Conservation (phyloP, 2,888 invertebrate species). For the Agrotis segetum region DNA sequence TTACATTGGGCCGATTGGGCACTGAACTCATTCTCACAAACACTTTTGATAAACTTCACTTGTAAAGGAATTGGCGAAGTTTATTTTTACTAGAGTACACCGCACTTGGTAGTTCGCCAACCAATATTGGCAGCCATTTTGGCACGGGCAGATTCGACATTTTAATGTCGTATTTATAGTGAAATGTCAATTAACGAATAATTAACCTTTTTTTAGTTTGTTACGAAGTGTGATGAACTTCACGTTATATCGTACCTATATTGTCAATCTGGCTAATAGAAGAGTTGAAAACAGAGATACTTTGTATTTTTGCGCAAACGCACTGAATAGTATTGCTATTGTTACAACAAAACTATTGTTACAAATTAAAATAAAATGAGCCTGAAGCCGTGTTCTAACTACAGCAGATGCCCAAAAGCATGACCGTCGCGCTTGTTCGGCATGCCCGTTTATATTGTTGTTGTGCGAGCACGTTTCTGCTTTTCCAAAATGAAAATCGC, state of each 20-base stretch:
- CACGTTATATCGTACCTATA: slow-evolving; percentile 23
- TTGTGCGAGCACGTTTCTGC: no score
- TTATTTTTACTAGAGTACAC: slow-evolving; percentile 60
- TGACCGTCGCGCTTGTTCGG: no score
- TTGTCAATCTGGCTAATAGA: neutral
- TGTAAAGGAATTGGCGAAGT: slow-evolving; percentile 44
- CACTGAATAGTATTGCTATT: no score
- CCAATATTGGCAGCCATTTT: slow-evolving; percentile 64
- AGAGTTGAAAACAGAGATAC: neutral
- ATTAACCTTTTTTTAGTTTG: slow-evolving; percentile 53
- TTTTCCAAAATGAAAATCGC: no score
- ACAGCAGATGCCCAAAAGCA: no score
- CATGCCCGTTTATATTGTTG: no score
- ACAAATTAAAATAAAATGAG: no score
- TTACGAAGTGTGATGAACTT: slow-evolving; percentile 39
- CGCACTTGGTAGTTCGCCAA: slow-evolving; percentile 69
- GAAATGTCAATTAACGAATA: slow-evolving; percentile 67
- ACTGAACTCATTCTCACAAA: slow-evolving; percentile 77
- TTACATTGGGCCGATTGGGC: slow-evolving; percentile 81
- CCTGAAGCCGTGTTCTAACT: no score
- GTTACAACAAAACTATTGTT: no score
- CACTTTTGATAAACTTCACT: slow-evolving; percentile 46
- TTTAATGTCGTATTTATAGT: slow-evolving; percentile 66
- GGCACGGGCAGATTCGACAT: slow-evolving; percentile 68
- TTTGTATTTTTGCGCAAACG: no score